Base-by-base conservation (phyloP, 2,113 vertebrate species). In the Zosterops borbonicus region DNA sequence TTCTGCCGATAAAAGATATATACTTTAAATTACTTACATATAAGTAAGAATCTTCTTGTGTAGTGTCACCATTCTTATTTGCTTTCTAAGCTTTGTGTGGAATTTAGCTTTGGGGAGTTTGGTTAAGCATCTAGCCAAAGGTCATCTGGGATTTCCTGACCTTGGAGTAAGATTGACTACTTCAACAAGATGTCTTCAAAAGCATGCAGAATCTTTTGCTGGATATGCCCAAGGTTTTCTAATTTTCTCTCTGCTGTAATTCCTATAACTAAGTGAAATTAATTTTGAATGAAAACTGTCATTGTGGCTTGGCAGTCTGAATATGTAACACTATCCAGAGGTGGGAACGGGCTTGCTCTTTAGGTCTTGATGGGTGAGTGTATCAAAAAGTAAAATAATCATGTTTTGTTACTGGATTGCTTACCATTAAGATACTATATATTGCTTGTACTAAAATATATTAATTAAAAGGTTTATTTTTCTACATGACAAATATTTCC, bases 281-380 rank as follows among this genome's bases (percentile, higher is more conserved):
- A 55, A 11, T 74, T 92, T 77, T 77, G 42, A 74, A 77, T n/a
- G 5, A 67, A 92, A 87, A 42, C 17, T n/a, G 1, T 37, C 23
- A 9, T 19, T 78, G 12, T 59, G 22, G 2, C 27, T 89, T 67
- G 28, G 27, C 14, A 78, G 64, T 21, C 21, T 70, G 59, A 74
- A 70, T 11, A 21, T 2, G 4, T 49, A 67, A 84, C 28, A 9
- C 11, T 37, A 41, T 9, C 9, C 14, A 71, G 29, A 56, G 21
- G 16, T 9, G 39, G 35, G 44, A 91, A 59, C 0, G 0, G 2
- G 21, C 19, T 89, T 83, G 15, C 4, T 59, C 5, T 52, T 52
- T 31, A 50, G 15, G 41, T 24, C 21, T 65, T 64, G 20, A 5
- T 65, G 9, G 15, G 7, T 33, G 42, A 46, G 9, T 21, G 15